Evolutionary conservation across 2,888 invertebrate genomes (phyloP).

Genomic region (Philhelius pedissequus): DNA sequence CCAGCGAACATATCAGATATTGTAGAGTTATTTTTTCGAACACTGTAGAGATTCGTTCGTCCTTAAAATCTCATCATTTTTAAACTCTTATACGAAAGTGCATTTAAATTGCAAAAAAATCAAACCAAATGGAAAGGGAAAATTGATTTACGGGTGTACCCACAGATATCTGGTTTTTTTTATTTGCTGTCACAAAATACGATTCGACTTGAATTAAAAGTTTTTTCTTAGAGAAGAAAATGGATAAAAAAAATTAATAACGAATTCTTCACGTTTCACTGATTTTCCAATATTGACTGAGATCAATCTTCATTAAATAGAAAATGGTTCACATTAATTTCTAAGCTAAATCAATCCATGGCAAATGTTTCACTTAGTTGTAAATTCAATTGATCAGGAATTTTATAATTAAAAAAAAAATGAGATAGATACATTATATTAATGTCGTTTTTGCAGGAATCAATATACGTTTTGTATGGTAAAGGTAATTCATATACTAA

Average conservation of each 20-base stretch:
- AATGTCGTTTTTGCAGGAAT: too few species aligned
- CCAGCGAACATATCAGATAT: neutral
- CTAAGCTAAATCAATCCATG: neutral
- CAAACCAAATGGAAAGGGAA: neutral
- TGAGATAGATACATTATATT: too few species aligned
- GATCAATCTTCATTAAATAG: neutral
- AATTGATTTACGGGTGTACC: neutral
- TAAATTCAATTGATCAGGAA: neutral
- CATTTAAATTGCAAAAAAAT: neutral
- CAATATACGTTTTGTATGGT: too few species aligned
- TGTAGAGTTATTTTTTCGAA: too few species aligned
- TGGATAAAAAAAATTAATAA: neutral
- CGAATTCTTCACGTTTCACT: neutral
- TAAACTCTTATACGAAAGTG: neutral
- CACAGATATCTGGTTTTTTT: neutral
- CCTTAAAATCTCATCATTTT: neutral
- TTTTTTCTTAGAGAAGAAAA: neutral
- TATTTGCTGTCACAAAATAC: neutral
- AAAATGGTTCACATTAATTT: neutral
- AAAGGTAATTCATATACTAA: too few species aligned
- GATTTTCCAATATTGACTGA: neutral
- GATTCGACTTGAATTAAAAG: neutral
- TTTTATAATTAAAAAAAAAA: too few species aligned
- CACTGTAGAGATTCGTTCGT: neutral
- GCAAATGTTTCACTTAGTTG: neutral